Percentiles rank a stretch among this genome's conserved stretches.
phyloP scores from a whole-genome alignment of 2,797 vertebrate species.

The Rhinophrynus dorsalis region DNA sequence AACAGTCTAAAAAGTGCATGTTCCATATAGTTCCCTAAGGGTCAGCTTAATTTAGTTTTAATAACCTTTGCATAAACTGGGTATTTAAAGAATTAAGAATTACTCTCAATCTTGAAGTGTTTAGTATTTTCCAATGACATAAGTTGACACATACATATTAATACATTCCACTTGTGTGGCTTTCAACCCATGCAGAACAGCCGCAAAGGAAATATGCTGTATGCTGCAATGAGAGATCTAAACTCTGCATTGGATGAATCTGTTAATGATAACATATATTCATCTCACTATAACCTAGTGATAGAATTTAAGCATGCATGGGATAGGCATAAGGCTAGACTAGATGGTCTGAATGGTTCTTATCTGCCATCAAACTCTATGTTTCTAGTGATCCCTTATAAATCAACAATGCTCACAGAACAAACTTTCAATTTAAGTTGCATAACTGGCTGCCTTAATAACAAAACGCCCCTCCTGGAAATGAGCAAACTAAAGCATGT shows the following conservation, averaged over 20 bases:
- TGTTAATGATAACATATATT: slow-evolving; percentile 35
- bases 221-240: slow-evolving; percentile 14
- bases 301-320: neutral
- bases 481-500: too few species aligned
- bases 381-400: too few species aligned
- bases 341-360: too few species aligned
- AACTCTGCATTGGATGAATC: slow-evolving; percentile 26
- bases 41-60: slow-evolving; percentile 17
- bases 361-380: too few species aligned
- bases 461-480: too few species aligned
- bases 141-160: slow-evolving; percentile 6
- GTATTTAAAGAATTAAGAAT: neutral
- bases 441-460: too few species aligned
- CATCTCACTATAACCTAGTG: slow-evolving; percentile 15
- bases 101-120: neutral
- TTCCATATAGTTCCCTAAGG: too few species aligned
- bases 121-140: slow-evolving; percentile 6
- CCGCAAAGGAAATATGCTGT: slow-evolving; percentile 12
- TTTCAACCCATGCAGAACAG: neutral
- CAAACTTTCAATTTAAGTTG: neutral
- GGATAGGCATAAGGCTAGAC: too few species aligned
- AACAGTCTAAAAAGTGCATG: too few species aligned
- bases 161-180: neutral
- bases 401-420: neutral
- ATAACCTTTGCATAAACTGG: slow-evolving; percentile 17